Base-by-base conservation (phyloP, 1,140 invertebrate species). In the Drosophila hydei region DNA sequence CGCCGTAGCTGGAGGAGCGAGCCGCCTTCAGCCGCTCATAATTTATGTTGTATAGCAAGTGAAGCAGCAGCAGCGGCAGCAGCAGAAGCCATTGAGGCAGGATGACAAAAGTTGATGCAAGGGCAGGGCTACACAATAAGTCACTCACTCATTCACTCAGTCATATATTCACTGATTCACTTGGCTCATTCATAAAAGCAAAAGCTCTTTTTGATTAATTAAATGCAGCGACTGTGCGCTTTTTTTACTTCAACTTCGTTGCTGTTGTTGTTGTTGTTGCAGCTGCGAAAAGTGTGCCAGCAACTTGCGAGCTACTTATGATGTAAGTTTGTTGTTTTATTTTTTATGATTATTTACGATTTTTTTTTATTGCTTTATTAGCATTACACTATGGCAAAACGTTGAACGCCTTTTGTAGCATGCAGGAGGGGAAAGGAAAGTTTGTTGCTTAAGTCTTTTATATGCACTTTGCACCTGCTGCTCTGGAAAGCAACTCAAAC, bases 131-230 rank as follows among this genome's bases (percentile, higher is more conserved):
- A 19, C 47, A 27, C 55, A 60, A 50, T 73, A 61, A 85, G 63
- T 79, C 72, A 77, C 56, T 79, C 72, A 75, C 67, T 67, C 25
- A 70, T 47, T 78, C 67, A 72, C 60, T 75, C 48, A 40, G n/a
- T 42, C 38, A 16, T 8, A 6, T 54, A 74, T 65, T 72, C 51
- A 62, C 48, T 42, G 55, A 72, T 74, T 33, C 63, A 63, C 60
- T 51, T 14, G 27, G 40, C 67, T 69, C 81, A 87, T 87, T 87
- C 81, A 87, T 87, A 83, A 88, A 89, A 42, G 67, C 75, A 58
- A 69, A 87, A 83, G 83, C 83, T 75, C 62, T 59, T 84, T 83
- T 83, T 84, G 81, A 87, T 87, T 88, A 87, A 87, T 87, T 88
- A 79, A 87, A 87, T 87, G 83, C 83, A 83, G 76, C 64, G 58